phyloP scores from a whole-genome alignment of 2,113 vertebrate genomes.

The Oreochromis tanganicae region DNA sequence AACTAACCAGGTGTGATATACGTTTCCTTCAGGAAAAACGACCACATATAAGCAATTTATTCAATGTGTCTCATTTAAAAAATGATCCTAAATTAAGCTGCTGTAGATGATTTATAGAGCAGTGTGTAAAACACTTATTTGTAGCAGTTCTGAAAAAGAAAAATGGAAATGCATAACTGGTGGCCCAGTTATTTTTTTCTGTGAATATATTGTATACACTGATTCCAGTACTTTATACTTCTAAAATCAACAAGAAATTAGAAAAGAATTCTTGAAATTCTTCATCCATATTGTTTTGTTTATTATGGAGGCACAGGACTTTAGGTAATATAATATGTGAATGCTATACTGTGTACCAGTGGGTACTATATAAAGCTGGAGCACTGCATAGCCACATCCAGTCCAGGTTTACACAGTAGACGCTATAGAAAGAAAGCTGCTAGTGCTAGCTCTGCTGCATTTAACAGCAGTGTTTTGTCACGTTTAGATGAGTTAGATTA shows the following conservation, averaged over 20 bases:
- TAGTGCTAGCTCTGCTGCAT: background rate
- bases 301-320: background rate
- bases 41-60: background rate
- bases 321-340: background rate
- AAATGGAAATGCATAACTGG: background rate
- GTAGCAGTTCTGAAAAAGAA: background rate
- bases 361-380: background rate
- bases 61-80: background rate
- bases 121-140: background rate
- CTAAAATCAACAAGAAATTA: background rate
- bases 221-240: background rate
- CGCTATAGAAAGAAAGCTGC: background rate
- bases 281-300: background rate
- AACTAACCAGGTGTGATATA: background rate
- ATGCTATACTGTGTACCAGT: background rate
- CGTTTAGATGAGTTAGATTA: background rate
- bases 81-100: background rate
- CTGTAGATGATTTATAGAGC: background rate
- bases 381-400: background rate
- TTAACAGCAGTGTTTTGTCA: background rate
- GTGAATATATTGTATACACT: background rate
- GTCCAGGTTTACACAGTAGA: background rate
- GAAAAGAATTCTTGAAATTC: background rate
- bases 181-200: background rate
- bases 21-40: background rate